phyloP scores from a whole-genome alignment of 2,888 invertebrate species.

The Morinoia aosen region DNA sequence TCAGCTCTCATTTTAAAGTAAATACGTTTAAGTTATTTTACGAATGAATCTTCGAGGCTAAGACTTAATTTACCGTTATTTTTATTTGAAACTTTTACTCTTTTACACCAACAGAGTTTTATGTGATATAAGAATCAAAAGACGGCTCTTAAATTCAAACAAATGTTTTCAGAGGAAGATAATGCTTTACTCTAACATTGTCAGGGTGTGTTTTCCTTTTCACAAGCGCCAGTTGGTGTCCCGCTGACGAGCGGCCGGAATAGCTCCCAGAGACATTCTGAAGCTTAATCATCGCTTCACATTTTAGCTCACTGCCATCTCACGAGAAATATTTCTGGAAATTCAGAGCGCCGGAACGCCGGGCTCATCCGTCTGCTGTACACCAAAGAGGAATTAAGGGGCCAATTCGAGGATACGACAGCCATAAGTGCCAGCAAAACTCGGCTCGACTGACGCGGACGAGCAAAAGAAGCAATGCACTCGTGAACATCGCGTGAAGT shows the following conservation, averaged over 20 bases:
- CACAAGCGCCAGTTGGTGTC: not conserved
- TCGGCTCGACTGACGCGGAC: not conserved
- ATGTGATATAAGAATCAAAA: not conserved
- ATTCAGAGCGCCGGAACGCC: conserved; percentile 2
- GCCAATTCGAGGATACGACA: not conserved
- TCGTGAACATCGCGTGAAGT: not conserved
- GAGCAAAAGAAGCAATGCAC: not conserved
- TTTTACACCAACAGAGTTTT: not conserved
- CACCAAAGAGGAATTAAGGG: conserved; percentile 17
- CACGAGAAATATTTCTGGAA: not conserved
- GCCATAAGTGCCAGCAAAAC: not conserved
- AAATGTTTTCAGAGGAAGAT: not conserved
- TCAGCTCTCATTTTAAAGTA: too few species aligned
- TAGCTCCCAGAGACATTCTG: not conserved
- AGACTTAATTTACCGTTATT: not conserved
- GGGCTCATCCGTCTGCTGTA: not conserved
- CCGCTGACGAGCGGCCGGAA: not conserved
- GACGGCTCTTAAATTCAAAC: not conserved
- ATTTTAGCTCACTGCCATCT: not conserved
- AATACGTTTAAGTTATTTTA: too few species aligned
- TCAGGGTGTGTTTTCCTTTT: not conserved
- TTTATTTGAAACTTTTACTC: not conserved
- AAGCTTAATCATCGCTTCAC: conserved; percentile 20
- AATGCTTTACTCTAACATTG: not conserved
- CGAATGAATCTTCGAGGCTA: not conserved